Percentiles rank a stretch among this genome's conserved stretches.
Conservation (phyloP, 1,140 invertebrate species). For the Drosophila busckii region DNA sequence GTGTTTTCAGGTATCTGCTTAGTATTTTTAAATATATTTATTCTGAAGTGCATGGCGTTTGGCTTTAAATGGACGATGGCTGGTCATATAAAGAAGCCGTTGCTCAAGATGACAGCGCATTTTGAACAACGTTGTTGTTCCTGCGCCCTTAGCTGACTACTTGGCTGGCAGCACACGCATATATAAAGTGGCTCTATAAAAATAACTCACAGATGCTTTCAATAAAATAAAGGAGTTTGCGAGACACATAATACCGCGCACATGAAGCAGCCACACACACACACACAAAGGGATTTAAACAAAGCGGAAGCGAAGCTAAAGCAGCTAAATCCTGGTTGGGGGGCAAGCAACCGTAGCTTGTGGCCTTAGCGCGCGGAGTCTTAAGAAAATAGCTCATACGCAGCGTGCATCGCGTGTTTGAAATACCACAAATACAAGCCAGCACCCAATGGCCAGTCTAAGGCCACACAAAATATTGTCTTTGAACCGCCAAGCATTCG, state of each 20-base stretch:
- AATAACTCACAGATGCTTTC: slow-evolving; percentile 70
- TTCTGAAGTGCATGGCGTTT: background rate
- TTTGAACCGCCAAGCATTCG: background rate
- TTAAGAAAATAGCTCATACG: slow-evolving; percentile 71
- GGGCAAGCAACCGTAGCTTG: slow-evolving; percentile 27
- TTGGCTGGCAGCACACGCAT: slow-evolving; percentile 4
- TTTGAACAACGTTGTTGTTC: slow-evolving; percentile 26
- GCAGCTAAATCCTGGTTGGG: slow-evolving; percentile 19
- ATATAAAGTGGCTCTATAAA: slow-evolving; percentile 67
- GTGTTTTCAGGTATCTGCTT: background rate
- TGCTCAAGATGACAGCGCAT: slow-evolving; percentile 45
- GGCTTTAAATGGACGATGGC: slow-evolving; percentile 36
- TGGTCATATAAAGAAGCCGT: slow-evolving; percentile 47
- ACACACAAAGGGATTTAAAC: slow-evolving; percentile 4
- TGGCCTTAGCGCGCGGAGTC: slow-evolving; percentile 25
- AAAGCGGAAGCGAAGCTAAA: slow-evolving; percentile 28
- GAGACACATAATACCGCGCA: slow-evolving; percentile 29
- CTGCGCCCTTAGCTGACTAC: background rate
- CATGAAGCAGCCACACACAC: slow-evolving; percentile 28
- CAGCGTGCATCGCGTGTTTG: slow-evolving; percentile 59
- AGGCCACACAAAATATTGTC: background rate
- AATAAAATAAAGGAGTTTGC: slow-evolving; percentile 24
- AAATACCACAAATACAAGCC: slow-evolving; percentile 59
- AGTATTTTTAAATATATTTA: background rate
- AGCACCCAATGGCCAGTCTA: slow-evolving; percentile 20